Evolutionary conservation across 2,113 vertebrate genomes (phyloP), one percentile per base, ranked within the genome.

Genomic region (Hylia prasina): DNA sequence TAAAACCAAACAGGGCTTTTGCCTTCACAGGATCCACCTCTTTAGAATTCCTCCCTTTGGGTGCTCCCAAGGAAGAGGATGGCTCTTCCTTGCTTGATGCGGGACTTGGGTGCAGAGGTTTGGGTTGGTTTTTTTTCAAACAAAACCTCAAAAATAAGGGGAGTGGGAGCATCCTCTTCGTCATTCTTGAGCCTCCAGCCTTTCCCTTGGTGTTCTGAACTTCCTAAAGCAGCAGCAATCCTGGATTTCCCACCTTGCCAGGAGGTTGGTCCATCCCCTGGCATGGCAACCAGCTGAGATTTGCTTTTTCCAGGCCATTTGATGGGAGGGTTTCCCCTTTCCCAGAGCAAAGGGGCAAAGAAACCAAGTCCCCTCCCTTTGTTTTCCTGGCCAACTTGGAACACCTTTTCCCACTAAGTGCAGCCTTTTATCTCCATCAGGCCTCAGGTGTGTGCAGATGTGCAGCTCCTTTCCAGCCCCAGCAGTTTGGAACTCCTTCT

Each of bases 371-470:
- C 58, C 16, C 6, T 80, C 63, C 37, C 71, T 88, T 93, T 73
- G 64, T 77, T 93, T 86, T 53, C 54, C 58, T 50, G 71, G 53
- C 79, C 82, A 73, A 9, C 27, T 93, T 78, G 54, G 40, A 82
- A 44, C 39, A 1, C 30, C 33, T 18, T 90, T 92, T 86, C 76
- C 86, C 60, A 47, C 75, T 50, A 65, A 73, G 11, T 48, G 15
- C 5, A 1, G n/a, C 7, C 76, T 96, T 94, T 97, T 63, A 83
- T 95, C 90, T 86, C 64, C 40, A 39, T 33, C 47, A 39, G 79
- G 58, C 88, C 88, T 61, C 14, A 11, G 58, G 71, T 80, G 25
- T 8, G 24, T 77, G 92, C 94, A 97, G 96, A 93, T 90, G 88
- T 94, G 82, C 79, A 65, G 54, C 79, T 94, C 68, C 68, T 69